phyloP scores from a whole-genome alignment of 2,888 invertebrate species.

The Sycophila texana region DNA sequence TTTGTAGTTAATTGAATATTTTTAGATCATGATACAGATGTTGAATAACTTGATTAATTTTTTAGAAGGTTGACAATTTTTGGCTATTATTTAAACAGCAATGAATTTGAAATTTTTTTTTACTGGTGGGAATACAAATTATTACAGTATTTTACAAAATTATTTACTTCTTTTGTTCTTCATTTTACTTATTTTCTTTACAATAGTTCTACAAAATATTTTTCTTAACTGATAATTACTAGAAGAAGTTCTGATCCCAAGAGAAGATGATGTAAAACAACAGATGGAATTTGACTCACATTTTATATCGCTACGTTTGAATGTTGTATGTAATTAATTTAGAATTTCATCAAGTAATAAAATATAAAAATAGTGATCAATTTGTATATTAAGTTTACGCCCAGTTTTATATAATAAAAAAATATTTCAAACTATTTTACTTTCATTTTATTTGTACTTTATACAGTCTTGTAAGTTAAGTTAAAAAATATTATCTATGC shows the following conservation, averaged over 20 bases:
- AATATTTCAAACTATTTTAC: constrained; percentile 47
- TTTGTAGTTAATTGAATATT: too few relatives aligned
- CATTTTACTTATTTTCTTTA: background rate
- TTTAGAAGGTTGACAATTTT: too few relatives aligned
- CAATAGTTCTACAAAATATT: constrained; percentile 43
- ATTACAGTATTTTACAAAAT: too few relatives aligned
- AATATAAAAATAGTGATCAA: constrained; percentile 69
- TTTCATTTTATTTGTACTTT: constrained; percentile 56
- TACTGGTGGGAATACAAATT: too few relatives aligned
- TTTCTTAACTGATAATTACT: constrained; percentile 70
- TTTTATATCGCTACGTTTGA: constrained; percentile 74
- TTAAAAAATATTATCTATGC: constrained; percentile 21
- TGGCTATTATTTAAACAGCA: too few relatives aligned
- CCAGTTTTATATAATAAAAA: constrained; percentile 71
- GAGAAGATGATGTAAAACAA: constrained; percentile 72
- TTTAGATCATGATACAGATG: too few relatives aligned
- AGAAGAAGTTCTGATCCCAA: constrained; percentile 74
- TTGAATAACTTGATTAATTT: too few relatives aligned
- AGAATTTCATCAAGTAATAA: constrained; percentile 67
- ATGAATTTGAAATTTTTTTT: too few relatives aligned
- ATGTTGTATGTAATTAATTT: constrained; percentile 75
- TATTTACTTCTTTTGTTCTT: constrained; percentile 1
- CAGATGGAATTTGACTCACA: constrained; percentile 70
- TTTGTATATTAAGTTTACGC: constrained; percentile 73
- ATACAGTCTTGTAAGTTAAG: constrained; percentile 51